Evolutionary conservation across 2,797 vertebrate genomes (phyloP), one percentile per base, ranked within the genome.

Genomic region (Oreortyx pictus): DNA sequence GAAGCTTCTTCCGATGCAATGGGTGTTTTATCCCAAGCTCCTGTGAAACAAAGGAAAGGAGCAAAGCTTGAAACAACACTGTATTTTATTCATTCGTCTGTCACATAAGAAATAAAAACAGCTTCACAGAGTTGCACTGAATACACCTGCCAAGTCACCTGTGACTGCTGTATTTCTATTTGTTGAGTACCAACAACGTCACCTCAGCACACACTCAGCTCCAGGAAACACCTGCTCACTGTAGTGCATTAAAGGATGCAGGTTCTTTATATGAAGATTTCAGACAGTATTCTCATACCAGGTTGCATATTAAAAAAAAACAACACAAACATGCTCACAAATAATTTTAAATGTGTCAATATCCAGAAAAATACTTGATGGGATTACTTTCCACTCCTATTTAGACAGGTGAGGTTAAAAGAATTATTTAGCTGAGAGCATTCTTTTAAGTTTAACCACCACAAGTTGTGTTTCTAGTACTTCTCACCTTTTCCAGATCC

Each of bases 1-100:
- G 99, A 39, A 99, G 98, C 91, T 99, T 99, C 97, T 99, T 99
- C 60, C 98, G 98, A 97, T 99, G 99, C 62, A 99, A 96, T 0
- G 98, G 97, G 87, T 99, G 98, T 93, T 99, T 99, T 93, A 99
- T 99, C 61, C 99, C 99, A 85, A 99, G 98, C 97, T 99, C 99
- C 99, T 99, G 94, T 22, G 89, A 57, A 43, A 57, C 81, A 41
- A 70, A 80, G 88, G 44, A 92, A 91, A 85, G 35, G 29, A 89
- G 49, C 14, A 80, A 62, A 90, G n/a, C 47, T 70, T 60, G 35
- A 76, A 35, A 60, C 13, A 82, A 31, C 2, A 10, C 7, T 29
- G 14, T 35, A 61, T 41, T 52, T 74, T 47, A 82, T 68, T 84
- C 73, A 25, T 75, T 43, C 25, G 25, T 44, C 66, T 89, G 50